A percentile compares a stretch with the other conserved stretches of the same genome.
Evolutionary conservation across 2,888 invertebrate species (phyloP).

Genomic region (Lagria hirta): DNA sequence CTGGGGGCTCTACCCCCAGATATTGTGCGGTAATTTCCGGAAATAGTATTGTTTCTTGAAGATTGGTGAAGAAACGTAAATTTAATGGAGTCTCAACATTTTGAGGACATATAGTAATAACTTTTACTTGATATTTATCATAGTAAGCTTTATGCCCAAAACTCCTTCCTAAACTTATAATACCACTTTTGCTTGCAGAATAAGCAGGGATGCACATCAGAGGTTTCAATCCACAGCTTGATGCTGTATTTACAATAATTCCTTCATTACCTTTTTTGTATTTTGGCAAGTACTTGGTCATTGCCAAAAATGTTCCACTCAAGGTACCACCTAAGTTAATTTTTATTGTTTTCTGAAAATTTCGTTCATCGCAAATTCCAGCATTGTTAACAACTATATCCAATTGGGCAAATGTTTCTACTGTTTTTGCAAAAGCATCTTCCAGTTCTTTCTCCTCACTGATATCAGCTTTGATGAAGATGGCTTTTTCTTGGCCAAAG

Average conservation of each 20-base stretch:
- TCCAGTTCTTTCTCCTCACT: slow-evolving; percentile 24
- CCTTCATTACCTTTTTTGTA: slow-evolving; percentile 34
- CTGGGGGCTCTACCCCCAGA: too few species aligned
- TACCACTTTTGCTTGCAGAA: too few species aligned
- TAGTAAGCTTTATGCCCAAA: too few species aligned
- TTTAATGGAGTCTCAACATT: too few species aligned
- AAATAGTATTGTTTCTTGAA: too few species aligned
- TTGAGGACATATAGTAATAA: too few species aligned
- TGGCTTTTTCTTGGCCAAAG: slow-evolving; percentile 21
- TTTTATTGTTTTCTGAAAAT: slow-evolving; percentile 31
- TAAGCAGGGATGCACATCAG: too few species aligned
- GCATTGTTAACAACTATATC: slow-evolving; percentile 37
- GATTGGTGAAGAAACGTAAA: too few species aligned
- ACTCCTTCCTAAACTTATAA: too few species aligned
- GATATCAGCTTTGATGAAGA: slow-evolving; percentile 32
- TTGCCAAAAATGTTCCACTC: slow-evolving; percentile 33
- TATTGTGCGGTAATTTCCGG: too few species aligned
- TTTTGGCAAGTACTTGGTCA: slow-evolving; percentile 36
- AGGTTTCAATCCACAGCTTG: slow-evolving; percentile 32
- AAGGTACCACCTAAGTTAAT: too few species aligned
- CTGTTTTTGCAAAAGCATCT: slow-evolving; percentile 32
- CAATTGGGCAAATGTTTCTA: slow-evolving; percentile 28
- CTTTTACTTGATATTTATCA: too few species aligned
- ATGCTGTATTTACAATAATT: slow-evolving; percentile 39
- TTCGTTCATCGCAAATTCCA: slow-evolving; percentile 30